These are phyloP conservation scores for Eclectus roratus DNA, from an alignment of 2,113 vertebrate genomes.

Conservation along the genomic window DNA sequence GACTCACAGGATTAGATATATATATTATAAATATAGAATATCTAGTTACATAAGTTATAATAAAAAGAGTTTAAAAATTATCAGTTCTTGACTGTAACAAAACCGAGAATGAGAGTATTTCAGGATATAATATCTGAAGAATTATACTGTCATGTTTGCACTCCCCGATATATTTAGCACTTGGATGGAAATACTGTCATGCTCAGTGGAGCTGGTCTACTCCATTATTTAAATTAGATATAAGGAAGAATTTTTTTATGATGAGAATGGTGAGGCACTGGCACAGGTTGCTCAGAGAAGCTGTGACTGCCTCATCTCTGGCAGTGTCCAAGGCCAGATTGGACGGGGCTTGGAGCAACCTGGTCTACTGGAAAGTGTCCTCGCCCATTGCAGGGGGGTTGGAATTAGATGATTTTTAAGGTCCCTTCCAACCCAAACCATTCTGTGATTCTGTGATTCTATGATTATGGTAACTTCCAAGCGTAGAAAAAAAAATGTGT, in stretches of 20 bases:
- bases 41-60: background rate
- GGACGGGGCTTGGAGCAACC: background rate
- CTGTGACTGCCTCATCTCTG: background rate
- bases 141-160: constrained; percentile 22
- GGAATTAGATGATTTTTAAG: background rate
- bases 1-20: background rate
- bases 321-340: background rate
- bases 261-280: background rate
- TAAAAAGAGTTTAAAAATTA: background rate
- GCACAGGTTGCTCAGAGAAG: background rate
- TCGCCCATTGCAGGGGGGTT: background rate
- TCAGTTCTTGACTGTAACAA: constrained; percentile 9
- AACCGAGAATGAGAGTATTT: constrained; percentile 28
- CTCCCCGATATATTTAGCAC: constrained; percentile 7
- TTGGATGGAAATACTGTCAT: constrained; percentile 1
- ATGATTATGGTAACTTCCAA: background rate
- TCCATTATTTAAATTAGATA: background rate
- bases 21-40: constrained; percentile 7
- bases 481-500: background rate
- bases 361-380: background rate
- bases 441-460: background rate
- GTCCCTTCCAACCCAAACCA: background rate
- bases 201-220: background rate
- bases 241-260: background rate
- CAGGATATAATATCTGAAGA: constrained; percentile 19